Evolutionary conservation across 2,113 vertebrate species (phyloP).

Genomic region (Gobius niger): DNA sequence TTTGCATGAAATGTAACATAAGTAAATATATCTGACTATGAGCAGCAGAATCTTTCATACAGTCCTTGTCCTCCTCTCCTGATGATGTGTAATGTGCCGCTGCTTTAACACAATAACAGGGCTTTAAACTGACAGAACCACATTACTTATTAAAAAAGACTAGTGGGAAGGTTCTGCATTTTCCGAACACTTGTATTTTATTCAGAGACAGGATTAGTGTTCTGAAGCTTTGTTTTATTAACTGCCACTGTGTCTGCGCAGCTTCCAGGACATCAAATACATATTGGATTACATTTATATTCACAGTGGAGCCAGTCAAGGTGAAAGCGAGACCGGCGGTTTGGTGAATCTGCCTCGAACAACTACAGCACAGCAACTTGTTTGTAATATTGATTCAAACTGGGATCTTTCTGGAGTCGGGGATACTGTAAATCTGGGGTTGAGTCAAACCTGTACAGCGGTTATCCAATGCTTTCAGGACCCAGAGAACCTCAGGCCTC

Average conservation of each 20-base stretch:
- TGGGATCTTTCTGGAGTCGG: background rate
- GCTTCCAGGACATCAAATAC: constrained; percentile 3
- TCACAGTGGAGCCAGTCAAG: background rate
- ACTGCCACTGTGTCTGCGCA: background rate
- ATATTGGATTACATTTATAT: constrained; percentile 16
- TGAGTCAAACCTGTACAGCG: background rate
- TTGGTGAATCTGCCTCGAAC: constrained; percentile 8
- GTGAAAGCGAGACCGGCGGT: background rate
- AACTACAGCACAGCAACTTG: constrained; percentile 22
- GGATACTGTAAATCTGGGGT: background rate
- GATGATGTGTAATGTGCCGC: no score
- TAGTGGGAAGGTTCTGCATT: background rate
- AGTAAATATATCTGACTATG: no score
- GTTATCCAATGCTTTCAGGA: no score
- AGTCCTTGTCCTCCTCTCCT: no score
- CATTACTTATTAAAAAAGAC: background rate
- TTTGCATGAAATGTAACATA: no score
- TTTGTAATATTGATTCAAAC: constrained; percentile 42
- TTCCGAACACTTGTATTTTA: background rate
- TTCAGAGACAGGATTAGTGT: background rate
- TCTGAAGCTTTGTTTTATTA: constrained; percentile 7
- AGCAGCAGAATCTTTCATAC: no score
- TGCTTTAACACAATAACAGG: no score
- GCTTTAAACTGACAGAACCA: no score
- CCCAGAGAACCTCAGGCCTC: no score